Evolutionary conservation across 2,797 vertebrate genomes (phyloP), one percentile per base, ranked within the genome.

Genomic region (Labeo calbasu): DNA sequence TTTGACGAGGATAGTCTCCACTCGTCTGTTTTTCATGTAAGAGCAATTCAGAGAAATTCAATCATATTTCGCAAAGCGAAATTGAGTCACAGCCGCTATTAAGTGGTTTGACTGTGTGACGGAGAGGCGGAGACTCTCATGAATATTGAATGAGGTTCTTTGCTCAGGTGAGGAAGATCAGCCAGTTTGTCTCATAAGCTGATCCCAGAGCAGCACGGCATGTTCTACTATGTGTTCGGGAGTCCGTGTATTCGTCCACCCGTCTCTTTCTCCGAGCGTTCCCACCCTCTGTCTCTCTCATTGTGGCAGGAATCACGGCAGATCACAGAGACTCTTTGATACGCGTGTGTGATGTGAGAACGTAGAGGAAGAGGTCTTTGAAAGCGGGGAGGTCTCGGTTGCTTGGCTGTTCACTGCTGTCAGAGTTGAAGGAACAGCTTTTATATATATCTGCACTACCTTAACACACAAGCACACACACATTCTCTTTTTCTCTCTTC

Each of bases 1-100:
- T 84, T 85, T 82, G 77, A 84, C 81, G 82, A 86, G 84, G 82
- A 73, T 8, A 21, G 71, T 84, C 71, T 65, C 57, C 25, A 17
- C 55, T 10, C 15, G 40, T 83, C 83, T 71, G 65, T 76, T 85
- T 76, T 53, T 73, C 70, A 48, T 69, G 63, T 77, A 69, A 69
- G 51, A 77, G 63, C 13, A 43, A 77, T 84, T 69, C 82, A 40
- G 51, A 69, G 75, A 70, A 36, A 84, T 70, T 84, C 75, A 70
- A 84, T 84, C 65, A 32, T 15, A 70, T 76, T 76, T 46, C 19
- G 9, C 25, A 13, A 61, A 23, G 40, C 14, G 2, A 84, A 61
- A 77, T 59, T 77, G 65, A 84, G 63, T 57, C 73, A 70, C 40
- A 57, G 40, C 19, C 21, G 21, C 75, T 61, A 59, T 77, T 70